Evolutionary conservation across 37 sponge, comb jelly and placozoan species (phyloP), one percentile per base, ranked within the genome.

Genomic region (Hormiphora californensis): DNA sequence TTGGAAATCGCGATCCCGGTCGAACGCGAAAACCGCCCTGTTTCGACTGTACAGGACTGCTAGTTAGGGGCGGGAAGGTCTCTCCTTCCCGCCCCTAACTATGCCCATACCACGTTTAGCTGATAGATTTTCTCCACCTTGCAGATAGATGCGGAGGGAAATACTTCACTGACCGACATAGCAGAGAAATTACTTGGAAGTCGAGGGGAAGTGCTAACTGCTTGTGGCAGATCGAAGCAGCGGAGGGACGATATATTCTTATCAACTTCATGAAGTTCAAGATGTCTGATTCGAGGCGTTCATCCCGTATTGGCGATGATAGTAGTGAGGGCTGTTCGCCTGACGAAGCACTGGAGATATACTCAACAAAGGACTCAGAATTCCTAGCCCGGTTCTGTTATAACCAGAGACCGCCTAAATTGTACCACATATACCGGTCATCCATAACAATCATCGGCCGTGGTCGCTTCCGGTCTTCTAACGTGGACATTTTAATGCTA

Each of bases 231-330:
- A 22, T 73, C 5, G 43, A 43, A 19, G 81, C 81, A 0, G 30
- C 43, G 1, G 36, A 27, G 25, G 81, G 81, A 22, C 21, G 36
- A 43, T 43, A 36, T 28, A 73, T 73, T 28, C 38, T 73, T 21
- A 43, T 73, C 46, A 73, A 73, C 36, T 73, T 73, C 46, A 33
- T 73, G 39, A 41, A 41, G 38, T 73, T 73, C 81, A 73, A 41
- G 1, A 41, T 73, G 44, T 32, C 7, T 46, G 46, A 46, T 9
- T 43, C 28, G 3, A n/a, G n/a, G n/a, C n/a, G n/a, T n/a, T n/a
- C n/a, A n/a, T n/a, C n/a, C n/a, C n/a, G n/a, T n/a, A n/a, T n/a
- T n/a, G n/a, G n/a, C n/a, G 23, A 25, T 2, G 40, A 46, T 43
- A n/a, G 46, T 25, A 7, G 81, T 21, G 21, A 43, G 0, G 3